Evolutionary conservation across 1,140 invertebrate genomes (phyloP), one percentile per base, ranked within the genome.

Genomic region (Leptopilina boulardi): DNA sequence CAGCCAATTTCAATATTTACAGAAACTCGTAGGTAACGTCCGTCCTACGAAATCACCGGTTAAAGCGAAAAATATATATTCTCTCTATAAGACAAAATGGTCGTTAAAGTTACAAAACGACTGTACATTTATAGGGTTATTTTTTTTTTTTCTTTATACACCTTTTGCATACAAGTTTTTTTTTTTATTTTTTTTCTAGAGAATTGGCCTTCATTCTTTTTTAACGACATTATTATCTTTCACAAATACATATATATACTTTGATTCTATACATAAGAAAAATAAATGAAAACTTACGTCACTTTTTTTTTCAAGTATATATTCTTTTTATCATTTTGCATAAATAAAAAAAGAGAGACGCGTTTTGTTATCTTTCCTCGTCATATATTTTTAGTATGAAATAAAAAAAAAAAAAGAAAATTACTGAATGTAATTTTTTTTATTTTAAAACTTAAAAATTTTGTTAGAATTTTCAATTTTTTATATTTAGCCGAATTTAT

Each of bases 1-100:
- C 74, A 76, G 74, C 71, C 79, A 78, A 73, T 78, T 81, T 78
- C 82, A 81, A 83, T 81, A 83, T 83, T 83, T 83, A 75, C 79
- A 21, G 70, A 78, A 80, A 83, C 77, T 77, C 71, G n/a, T 76
- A 74, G 71, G 21, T 38, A 76, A 76, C 59, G 26, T 59, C 11
- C 56, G 56, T 77, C 71, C 77, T 56, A 71, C 77, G 77, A 79
- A 80, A 83, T 80, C 77, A 77, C 78, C 59, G 23, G 59, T 23
- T 66, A 34, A 66, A 23, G 23, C 59, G 56, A 66, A 66, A 66
- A 54, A 38, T 54, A 66, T 66, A 5, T 30, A 23, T 66, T 30
- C 59, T 66, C 3, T 66, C 59, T 13, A 34, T 23, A 66, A 23
- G 15, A 11, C 59, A 26, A 34, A 66, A 30, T 66, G 59, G 23